Conservation (phyloP, 2,113 vertebrate species). For the Chauna torquata region DNA sequence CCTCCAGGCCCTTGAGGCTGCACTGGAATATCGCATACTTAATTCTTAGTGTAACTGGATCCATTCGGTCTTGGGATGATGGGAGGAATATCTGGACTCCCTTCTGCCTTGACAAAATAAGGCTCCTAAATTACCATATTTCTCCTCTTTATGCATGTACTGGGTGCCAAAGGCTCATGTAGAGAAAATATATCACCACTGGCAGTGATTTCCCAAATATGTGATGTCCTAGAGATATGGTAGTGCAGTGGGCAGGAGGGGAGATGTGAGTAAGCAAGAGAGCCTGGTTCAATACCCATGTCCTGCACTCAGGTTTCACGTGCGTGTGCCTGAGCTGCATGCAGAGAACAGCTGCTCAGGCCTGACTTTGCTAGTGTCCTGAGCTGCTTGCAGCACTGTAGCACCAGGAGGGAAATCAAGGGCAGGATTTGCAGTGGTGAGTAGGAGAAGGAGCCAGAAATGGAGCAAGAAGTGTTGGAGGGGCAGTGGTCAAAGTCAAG, state of each 20-base stretch:
- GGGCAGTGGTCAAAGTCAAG: background rate
- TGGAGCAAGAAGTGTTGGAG: background rate
- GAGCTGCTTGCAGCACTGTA: background rate
- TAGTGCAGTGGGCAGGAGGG: background rate
- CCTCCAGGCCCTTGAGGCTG: background rate
- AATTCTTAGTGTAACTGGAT: background rate
- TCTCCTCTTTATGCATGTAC: background rate
- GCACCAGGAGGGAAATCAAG: background rate
- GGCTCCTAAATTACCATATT: background rate
- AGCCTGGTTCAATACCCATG: background rate
- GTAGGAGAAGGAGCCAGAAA: background rate
- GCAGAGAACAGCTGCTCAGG: background rate
- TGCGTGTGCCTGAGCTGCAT: background rate
- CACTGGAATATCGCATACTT: background rate
- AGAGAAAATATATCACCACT: background rate
- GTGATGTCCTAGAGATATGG: background rate
- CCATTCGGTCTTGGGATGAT: accelerated
- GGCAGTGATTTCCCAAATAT: background rate
- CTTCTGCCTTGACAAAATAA: background rate
- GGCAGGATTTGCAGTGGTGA: background rate
- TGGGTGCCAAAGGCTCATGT: background rate
- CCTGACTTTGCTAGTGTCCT: background rate
- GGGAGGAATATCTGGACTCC: background rate
- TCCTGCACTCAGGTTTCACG: background rate
- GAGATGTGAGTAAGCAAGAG: background rate